These are phyloP conservation scores for Leptopilina syphax DNA, from an alignment of 2,888 invertebrate genomes.

Conservation along the genomic window DNA sequence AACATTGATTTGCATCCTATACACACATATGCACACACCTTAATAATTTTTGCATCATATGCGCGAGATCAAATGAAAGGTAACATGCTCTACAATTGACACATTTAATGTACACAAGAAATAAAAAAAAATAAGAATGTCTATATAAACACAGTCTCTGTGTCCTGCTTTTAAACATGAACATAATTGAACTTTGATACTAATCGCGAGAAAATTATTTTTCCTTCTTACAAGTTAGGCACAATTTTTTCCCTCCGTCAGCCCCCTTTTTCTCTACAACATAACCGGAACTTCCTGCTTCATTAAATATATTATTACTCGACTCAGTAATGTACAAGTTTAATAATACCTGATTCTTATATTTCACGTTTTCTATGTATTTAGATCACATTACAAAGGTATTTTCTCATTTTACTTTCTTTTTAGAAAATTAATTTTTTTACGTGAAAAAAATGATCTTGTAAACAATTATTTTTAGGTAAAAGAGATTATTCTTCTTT, in stretches of 20 bases:
- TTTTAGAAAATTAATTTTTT: too few species aligned
- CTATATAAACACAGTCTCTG: constrained; percentile 29
- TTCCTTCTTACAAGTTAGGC: constrained; percentile 9
- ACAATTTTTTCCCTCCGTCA: constrained; percentile 46
- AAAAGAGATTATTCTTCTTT: too few species aligned
- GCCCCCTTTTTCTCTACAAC: constrained; percentile 46
- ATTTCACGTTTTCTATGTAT: constrained; percentile 11
- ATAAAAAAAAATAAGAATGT: neutral
- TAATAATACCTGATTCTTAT: constrained; percentile 55
- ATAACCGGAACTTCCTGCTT: constrained; percentile 61
- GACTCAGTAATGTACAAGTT: constrained; percentile 48
- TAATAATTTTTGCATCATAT: neutral
- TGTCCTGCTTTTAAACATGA: constrained; percentile 20
- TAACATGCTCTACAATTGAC: constrained; percentile 36
- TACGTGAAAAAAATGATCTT: too few species aligned
- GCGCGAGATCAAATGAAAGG: constrained; percentile 22
- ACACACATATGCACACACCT: constrained; percentile 6
- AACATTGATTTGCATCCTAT: constrained; percentile 28
- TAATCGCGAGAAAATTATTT: constrained; percentile 59
- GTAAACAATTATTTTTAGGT: too few species aligned
- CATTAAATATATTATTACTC: constrained; percentile 66
- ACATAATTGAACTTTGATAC: constrained; percentile 42
- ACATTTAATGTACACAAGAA: neutral
- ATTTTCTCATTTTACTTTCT: too few species aligned
- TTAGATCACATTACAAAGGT: constrained; percentile 10